Percentiles rank a stretch among this genome's conserved stretches.
phyloP scores from a whole-genome alignment of 1,140 invertebrate species.

The Drosophila obscura region DNA sequence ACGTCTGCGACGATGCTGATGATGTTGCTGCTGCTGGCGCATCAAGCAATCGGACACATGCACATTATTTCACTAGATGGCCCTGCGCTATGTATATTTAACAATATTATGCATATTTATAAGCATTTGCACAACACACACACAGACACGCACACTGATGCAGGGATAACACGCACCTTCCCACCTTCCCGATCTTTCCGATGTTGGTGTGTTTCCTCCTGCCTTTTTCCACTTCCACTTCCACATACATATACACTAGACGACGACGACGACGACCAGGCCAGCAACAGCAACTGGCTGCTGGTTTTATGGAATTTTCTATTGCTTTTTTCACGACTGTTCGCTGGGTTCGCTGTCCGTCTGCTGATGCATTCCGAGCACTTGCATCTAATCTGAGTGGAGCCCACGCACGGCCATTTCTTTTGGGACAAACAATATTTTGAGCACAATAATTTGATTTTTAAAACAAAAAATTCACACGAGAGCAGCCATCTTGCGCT shows the following conservation, averaged over 20 bases:
- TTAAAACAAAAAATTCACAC: constrained; percentile 46
- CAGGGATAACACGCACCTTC: constrained; percentile 4
- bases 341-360: constrained; percentile 21
- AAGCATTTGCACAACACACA: constrained; percentile 58
- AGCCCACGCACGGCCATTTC: constrained; percentile 15
- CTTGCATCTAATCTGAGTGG: constrained; percentile 28
- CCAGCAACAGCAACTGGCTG: constrained; percentile 58
- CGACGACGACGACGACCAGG: constrained; percentile 19
- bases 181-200: constrained; percentile 30
- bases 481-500: constrained; percentile 45
- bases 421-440: constrained; percentile 9
- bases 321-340: constrained; percentile 17
- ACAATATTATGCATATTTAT: constrained; percentile 55
- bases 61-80: constrained; percentile 70
- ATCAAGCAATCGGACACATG: constrained; percentile 67
- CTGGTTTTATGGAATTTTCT: constrained; percentile 77
- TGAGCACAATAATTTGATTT: constrained; percentile 21
- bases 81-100: constrained; percentile 40
- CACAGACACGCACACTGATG: constrained; percentile 29
- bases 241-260: constrained; percentile 36
- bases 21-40: constrained; percentile 34
- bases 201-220: too few relatives aligned
- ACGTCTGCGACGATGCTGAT: constrained; percentile 48
- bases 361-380: constrained; percentile 42
- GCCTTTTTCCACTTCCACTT: constrained; percentile 32